phyloP scores from a whole-genome alignment of 2,888 invertebrate genomes.

The Agriopis marginaria region DNA sequence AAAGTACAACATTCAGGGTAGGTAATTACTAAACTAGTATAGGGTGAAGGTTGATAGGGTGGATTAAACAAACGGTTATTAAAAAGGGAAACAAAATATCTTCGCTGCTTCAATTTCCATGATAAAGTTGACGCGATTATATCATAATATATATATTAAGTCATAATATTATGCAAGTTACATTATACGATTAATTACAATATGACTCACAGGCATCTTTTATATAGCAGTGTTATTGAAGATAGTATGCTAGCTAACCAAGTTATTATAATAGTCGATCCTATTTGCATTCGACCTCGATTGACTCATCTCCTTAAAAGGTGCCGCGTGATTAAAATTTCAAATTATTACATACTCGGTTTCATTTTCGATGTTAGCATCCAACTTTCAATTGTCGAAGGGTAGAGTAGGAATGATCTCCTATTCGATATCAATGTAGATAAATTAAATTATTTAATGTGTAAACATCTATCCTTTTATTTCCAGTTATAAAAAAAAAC shows the following conservation, averaged over 20 bases:
- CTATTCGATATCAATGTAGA: too few species aligned
- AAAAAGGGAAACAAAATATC: too few species aligned
- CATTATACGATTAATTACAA: conserved; percentile 1
- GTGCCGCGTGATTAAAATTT: conserved; percentile 11
- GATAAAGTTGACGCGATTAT: background rate
- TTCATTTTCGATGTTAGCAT: background rate
- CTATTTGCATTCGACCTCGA: conserved; percentile 55
- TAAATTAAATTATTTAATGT: too few species aligned
- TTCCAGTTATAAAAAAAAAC: too few species aligned
- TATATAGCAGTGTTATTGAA: conserved; percentile 11
- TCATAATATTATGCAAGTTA: conserved; percentile 6
- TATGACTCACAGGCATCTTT: background rate
- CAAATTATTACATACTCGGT: background rate
- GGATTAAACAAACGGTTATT: too few species aligned
- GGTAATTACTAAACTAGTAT: too few species aligned
- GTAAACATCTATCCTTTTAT: too few species aligned
- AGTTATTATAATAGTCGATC: conserved; percentile 53
- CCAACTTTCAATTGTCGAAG: background rate
- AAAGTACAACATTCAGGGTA: too few species aligned
- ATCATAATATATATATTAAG: background rate
- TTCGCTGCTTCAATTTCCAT: background rate
- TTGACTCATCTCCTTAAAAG: conserved; percentile 54
- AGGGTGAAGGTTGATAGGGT: too few species aligned
- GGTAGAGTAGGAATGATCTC: too few species aligned
- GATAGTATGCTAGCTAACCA: background rate